Evolutionary conservation across 2,888 invertebrate genomes (phyloP), one percentile per base, ranked within the genome.

Genomic region (Drosophila paramelanica): DNA sequence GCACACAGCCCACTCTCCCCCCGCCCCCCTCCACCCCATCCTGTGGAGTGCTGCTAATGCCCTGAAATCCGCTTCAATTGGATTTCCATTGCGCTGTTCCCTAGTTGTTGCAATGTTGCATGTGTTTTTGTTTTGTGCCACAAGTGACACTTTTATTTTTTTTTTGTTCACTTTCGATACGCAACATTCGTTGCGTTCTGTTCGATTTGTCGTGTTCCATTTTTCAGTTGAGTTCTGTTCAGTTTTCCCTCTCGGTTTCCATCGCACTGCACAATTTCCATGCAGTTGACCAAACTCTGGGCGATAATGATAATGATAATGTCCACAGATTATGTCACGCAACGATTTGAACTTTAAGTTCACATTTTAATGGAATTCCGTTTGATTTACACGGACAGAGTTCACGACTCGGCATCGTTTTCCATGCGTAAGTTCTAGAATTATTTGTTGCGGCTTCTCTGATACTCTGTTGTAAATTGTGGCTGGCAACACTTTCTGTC

Each of bases 41-140:
- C 71, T 14, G 17, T 14, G 17, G 17, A 5, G 14, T 11, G 36
- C 3, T 13, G 45, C 64, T 84, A 78, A 80, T 86, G 66, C 86
- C 65, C 62, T 83, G 61, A 83, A 89, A 89, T 89, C 89, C 83
- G 85, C 76, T 89, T 89, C 85, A 77, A 88, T 81, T 87, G 89
- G 82, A 87, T 88, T 87, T 53, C 45, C 50, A 64, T 59, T 56
- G 47, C 58, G 42, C 58, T n/a, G 52, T 55, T 65, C 47, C 10
- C 31, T 10, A 3, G 31, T 27, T 70, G 11, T 56, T 8, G 31
- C 31, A 8, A 27, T 53, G 36, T 58, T 46, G 27, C 55, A 38
- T 31, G 20, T 60, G 56, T 65, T 45, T 52, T 57, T 47, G 47
- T 66, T 68, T 62, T 69, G 73, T 79, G 31, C 31, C 31, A 31